Percentiles rank a stretch among this genome's conserved stretches.
Evolutionary conservation across 92 coral and sea anemone species (phyloP).

Genomic region (Epizoanthus illoricatus): DNA sequence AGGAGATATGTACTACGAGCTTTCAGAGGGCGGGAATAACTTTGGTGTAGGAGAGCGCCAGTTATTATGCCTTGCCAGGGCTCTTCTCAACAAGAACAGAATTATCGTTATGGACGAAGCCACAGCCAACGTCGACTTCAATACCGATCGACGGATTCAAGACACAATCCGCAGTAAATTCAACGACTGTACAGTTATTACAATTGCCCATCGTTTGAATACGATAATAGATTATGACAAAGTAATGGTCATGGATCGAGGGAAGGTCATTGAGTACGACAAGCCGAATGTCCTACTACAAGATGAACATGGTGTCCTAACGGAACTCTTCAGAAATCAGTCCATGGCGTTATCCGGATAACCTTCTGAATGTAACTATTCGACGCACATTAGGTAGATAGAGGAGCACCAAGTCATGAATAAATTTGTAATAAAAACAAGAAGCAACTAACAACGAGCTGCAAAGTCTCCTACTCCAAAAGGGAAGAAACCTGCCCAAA

Average conservation of each 20-base stretch:
- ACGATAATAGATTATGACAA: constrained; percentile 82
- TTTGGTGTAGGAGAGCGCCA: constrained; percentile 92
- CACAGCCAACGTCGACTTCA: constrained; percentile 89
- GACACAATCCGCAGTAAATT: constrained; percentile 81
- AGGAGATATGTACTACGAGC: constrained; percentile 69
- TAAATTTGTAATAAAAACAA: too few relatives aligned
- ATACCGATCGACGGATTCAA: constrained; percentile 78
- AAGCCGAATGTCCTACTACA: constrained; percentile 68
- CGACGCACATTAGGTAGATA: background rate
- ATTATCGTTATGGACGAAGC: constrained; percentile 92
- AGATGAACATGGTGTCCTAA: constrained; percentile 61
- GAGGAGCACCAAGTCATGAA: too few relatives aligned
- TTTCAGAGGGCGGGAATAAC: constrained; percentile 82
- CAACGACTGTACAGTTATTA: constrained; percentile 83
- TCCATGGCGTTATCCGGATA: constrained; percentile 63
- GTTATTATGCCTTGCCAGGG: constrained; percentile 80
- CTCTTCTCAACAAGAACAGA: constrained; percentile 79
- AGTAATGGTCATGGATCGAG: constrained; percentile 87
- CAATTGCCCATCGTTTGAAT: constrained; percentile 88
- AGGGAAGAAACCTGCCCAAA: too few relatives aligned
- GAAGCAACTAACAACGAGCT: too few relatives aligned
- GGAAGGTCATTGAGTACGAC: constrained; percentile 73
- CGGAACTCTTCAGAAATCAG: constrained; percentile 83
- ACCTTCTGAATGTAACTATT: background rate
- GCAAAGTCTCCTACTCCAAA: too few relatives aligned